Conservation (phyloP, 1,140 invertebrate genomes). For the Elysia chlorotica region DNA sequence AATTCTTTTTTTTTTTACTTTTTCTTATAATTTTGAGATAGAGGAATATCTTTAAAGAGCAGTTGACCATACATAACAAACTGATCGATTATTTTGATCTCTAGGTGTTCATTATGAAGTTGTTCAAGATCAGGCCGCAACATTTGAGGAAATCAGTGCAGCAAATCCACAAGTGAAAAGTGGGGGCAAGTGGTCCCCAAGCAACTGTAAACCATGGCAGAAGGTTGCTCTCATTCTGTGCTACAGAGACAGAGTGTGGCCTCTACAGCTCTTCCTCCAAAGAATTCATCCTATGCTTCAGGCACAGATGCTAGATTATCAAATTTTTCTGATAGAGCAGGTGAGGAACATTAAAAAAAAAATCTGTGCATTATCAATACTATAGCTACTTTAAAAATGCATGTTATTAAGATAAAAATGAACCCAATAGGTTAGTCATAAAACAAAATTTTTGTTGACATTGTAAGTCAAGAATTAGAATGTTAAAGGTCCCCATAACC, state of each 20-base stretch:
- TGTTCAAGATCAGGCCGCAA: background rate
- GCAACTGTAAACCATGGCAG: constrained; percentile 14
- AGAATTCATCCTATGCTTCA: constrained; percentile 56
- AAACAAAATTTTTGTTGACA: too few relatives aligned
- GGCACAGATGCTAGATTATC: constrained; percentile 53
- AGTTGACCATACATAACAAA: background rate
- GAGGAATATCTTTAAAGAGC: background rate
- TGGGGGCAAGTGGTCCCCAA: constrained; percentile 8
- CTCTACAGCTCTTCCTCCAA: constrained; percentile 51
- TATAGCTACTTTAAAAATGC: too few relatives aligned
- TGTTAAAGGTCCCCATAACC: too few relatives aligned
- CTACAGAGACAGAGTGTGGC: constrained; percentile 59
- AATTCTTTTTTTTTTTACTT: background rate
- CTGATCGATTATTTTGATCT: background rate
- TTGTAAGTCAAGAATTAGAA: too few relatives aligned
- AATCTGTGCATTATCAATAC: too few relatives aligned
- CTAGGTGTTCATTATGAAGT: constrained; percentile 1
- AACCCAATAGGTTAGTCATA: too few relatives aligned
- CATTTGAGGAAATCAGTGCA: constrained; percentile 6
- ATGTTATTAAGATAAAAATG: too few relatives aligned
- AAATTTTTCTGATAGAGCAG: constrained; percentile 59
- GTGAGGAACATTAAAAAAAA: too few relatives aligned
- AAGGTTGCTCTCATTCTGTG: constrained; percentile 12
- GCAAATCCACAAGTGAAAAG: constrained; percentile 6
- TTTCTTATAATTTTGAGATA: background rate